Percentiles rank a stretch among this genome's conserved stretches.
phyloP scores from a whole-genome alignment of 2,797 vertebrate species.

The Psittacula echo region DNA sequence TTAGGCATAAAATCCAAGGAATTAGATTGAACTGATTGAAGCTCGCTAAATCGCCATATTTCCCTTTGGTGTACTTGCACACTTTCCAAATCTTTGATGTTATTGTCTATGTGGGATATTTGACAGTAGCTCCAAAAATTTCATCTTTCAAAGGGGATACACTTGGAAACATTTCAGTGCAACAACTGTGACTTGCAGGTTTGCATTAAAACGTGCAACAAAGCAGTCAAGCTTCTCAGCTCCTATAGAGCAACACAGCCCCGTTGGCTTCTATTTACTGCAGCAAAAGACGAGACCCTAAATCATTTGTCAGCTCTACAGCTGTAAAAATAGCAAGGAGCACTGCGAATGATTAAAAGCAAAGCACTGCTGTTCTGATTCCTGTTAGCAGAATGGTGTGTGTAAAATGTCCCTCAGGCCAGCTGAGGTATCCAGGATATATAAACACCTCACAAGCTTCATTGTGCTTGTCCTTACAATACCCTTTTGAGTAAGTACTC shows the following conservation, averaged over 20 bases:
- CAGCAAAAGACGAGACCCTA: background rate
- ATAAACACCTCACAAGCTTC: background rate
- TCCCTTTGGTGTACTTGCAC: slow-evolving; percentile 44
- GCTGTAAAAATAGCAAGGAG: background rate
- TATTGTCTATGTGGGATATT: slow-evolving; percentile 13
- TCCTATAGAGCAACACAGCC: background rate
- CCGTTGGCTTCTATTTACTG: background rate
- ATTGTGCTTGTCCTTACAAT: background rate
- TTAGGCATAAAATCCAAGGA: slow-evolving; percentile 74
- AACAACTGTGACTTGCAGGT: background rate
- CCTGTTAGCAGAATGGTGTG: background rate
- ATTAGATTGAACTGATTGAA: slow-evolving; percentile 69
- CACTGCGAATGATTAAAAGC: background rate
- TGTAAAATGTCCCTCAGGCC: background rate
- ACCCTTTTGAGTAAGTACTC: background rate
- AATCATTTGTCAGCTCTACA: background rate
- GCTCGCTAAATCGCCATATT: slow-evolving; percentile 51
- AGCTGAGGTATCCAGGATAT: background rate
- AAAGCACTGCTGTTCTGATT: background rate
- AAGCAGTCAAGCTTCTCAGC: background rate
- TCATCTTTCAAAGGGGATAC: background rate
- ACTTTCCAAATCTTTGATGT: slow-evolving; percentile 55
- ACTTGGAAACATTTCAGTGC: background rate
- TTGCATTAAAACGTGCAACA: background rate
- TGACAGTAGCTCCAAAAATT: slow-evolving; percentile 15